Conservation (phyloP, 2,113 vertebrate genomes). For the Sakesphorus luctuosus region DNA sequence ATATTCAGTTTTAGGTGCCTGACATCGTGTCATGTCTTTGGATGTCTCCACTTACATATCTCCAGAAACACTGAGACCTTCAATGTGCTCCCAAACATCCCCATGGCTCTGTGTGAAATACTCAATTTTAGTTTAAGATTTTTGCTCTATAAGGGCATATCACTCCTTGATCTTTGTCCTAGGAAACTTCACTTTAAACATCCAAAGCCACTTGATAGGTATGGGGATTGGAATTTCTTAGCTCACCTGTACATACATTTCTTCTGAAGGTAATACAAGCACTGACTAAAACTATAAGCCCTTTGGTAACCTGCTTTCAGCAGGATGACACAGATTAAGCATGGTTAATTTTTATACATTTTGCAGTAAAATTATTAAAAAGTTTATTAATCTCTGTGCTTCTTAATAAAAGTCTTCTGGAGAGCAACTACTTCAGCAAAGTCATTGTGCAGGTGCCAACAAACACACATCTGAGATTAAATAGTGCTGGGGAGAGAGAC, state of each 20-base stretch:
- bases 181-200: neutral
- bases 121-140: neutral
- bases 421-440: neutral
- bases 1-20: neutral
- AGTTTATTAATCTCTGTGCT: constrained; percentile 11
- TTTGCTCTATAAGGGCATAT: neutral
- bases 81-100: neutral
- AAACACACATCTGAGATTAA: neutral
- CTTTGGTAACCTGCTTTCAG: neutral
- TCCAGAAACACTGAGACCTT: neutral
- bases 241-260: neutral
- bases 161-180: neutral
- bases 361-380: neutral
- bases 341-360: neutral
- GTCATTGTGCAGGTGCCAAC: neutral
- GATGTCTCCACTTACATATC: neutral
- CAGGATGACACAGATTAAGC: neutral
- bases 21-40: neutral
- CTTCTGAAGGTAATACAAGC: neutral
- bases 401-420: neutral
- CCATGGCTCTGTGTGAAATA: neutral
- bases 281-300: neutral
- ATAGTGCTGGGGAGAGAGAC: neutral
- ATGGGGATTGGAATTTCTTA: neutral
- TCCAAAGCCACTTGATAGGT: rapidly evolving